Evolutionary conservation across 2,888 invertebrate species (phyloP).

Genomic region (Drosophila anomelani): DNA sequence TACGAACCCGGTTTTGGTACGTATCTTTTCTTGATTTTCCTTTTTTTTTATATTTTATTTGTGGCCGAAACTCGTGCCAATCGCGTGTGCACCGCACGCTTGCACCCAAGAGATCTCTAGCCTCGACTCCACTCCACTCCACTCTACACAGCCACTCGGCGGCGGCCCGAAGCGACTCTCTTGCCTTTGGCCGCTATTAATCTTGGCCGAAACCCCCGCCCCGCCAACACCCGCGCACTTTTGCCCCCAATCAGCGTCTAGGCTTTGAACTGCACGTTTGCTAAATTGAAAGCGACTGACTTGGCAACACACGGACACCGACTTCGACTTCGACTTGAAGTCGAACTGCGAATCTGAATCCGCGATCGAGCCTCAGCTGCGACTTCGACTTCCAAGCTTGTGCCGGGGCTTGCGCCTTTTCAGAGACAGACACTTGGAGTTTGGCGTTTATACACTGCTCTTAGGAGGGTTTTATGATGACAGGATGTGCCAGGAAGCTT

Average conservation of each 20-base stretch:
- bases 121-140: slow-evolving; percentile 12
- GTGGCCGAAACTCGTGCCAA: slow-evolving; percentile 83
- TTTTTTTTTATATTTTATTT: slow-evolving; percentile 6
- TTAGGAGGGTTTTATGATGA: background rate
- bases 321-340: slow-evolving; percentile 33
- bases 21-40: background rate
- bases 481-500: background rate
- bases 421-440: slow-evolving; percentile 42
- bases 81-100: slow-evolving; percentile 84
- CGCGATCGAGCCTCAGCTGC: slow-evolving; percentile 27
- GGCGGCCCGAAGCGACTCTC: slow-evolving; percentile 15
- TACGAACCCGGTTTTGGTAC: slow-evolving; percentile 30
- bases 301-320: slow-evolving; percentile 40
- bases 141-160: slow-evolving; percentile 1
- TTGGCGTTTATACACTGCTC: slow-evolving; percentile 11
- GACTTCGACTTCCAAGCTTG: slow-evolving; percentile 52
- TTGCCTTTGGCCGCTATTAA: slow-evolving; percentile 68
- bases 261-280: slow-evolving; percentile 79
- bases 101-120: slow-evolving; percentile 64
- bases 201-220: slow-evolving; percentile 59
- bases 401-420: slow-evolving; percentile 69
- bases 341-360: slow-evolving; percentile 29
- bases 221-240: slow-evolving; percentile 65
- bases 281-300: slow-evolving; percentile 80
- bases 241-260: slow-evolving; percentile 78